These are phyloP conservation scores for Dromas ardeola DNA, from an alignment of 2,113 vertebrate genomes.

Conservation along the genomic window DNA sequence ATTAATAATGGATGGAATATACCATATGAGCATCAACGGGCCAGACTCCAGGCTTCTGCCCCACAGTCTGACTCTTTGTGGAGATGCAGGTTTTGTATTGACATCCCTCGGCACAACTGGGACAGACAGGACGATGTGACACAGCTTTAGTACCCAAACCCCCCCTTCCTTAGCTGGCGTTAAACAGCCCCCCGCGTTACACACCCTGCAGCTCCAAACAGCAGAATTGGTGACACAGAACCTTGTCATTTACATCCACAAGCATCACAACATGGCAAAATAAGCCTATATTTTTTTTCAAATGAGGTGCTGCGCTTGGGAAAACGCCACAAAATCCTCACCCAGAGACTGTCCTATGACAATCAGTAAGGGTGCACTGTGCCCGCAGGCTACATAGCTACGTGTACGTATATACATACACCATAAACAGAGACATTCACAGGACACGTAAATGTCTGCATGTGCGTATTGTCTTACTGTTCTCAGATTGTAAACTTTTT, in stretches of 20 bases:
- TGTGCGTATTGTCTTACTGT: background rate
- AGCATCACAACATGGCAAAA: background rate
- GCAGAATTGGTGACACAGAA: background rate
- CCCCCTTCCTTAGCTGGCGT: background rate
- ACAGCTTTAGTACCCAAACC: background rate
- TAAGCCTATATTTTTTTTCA: background rate
- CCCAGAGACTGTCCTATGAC: background rate
- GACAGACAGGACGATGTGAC: accelerated
- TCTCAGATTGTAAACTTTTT: background rate
- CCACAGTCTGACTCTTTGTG: accelerated
- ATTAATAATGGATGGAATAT: background rate
- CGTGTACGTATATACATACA: accelerated
- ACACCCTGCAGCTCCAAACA: background rate
- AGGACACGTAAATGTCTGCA: background rate
- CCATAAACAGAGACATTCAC: background rate
- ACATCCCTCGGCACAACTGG: background rate
- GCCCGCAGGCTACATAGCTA: background rate
- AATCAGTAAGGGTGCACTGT: accelerated
- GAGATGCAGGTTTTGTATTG: background rate
- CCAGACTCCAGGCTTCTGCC: background rate
- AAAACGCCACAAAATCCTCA: background rate
- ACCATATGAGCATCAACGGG: background rate
- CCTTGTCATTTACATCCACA: background rate
- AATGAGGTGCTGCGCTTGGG: background rate
- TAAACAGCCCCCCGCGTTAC: accelerated